Percentiles rank a stretch among this genome's conserved stretches.
These are phyloP conservation scores for Lycophotia porphyrea DNA, from an alignment of 2,888 invertebrate species.

Conservation along the genomic window DNA sequence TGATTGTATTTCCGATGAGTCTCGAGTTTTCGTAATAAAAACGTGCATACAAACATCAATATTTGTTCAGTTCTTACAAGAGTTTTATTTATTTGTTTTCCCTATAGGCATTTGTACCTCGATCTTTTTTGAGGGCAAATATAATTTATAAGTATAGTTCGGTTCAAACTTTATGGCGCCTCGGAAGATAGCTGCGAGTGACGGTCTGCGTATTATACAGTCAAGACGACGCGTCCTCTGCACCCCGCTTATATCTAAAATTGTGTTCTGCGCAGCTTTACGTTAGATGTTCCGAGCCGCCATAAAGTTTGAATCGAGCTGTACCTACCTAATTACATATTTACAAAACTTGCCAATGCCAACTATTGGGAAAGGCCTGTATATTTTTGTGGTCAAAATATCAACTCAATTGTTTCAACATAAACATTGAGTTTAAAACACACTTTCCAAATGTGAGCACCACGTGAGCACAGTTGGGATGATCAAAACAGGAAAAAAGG, in stretches of 20 bases:
- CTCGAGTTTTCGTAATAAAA: constrained; percentile 28
- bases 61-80: constrained; percentile 28
- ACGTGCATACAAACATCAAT: neutral
- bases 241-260: no score
- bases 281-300: no score
- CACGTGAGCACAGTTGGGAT: neutral
- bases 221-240: no score
- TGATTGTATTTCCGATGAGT: constrained; percentile 34
- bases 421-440: neutral
- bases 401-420: neutral
- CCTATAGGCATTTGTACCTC: constrained; percentile 2
- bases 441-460: constrained; percentile 13
- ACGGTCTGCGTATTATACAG: no score
- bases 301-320: no score
- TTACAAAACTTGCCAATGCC: constrained; percentile 24
- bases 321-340: neutral
- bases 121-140: constrained; percentile 20
- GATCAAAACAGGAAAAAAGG: constrained; percentile 1
- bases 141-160: no score
- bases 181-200: no score
- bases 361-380: constrained; percentile 14
- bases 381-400: constrained; percentile 1
- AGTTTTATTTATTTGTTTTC: constrained; percentile 50
- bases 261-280: no score
- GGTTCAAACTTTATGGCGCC: no score